Base-by-base conservation (phyloP, 2,113 vertebrate genomes). In the Cercocebus atys region DNA sequence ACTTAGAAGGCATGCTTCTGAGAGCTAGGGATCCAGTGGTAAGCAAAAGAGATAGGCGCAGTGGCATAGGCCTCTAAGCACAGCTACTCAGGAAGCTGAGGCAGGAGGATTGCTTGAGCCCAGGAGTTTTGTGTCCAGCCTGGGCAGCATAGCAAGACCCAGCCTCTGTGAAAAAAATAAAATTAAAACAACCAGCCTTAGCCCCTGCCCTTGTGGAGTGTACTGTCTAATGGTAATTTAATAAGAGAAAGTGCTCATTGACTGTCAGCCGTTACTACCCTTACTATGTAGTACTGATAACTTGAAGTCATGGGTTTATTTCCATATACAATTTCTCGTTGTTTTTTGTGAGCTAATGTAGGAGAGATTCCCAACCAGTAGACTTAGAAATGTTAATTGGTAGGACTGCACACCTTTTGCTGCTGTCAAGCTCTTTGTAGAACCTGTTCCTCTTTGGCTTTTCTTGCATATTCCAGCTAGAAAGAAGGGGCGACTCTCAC, bases 1-100 rank as follows among this genome's bases (percentile, higher is more conserved):
- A 0, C 5, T 1, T 6, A 2, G 8, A 55, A 27, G 27, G 27
- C 1, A 0, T 35, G 64, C 1, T 1, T 4, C 12, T 78, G 38
- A 38, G 47, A 35, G 52, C 61, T 66, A 23, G 18, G 32, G 25
- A 22, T 40, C 1, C 8, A 5, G 22, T 5, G 9, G 27, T 43
- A 8, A 55, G 27, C 25, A 17, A n/a, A 61, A 3, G 13, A 75
- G 47, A 79, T 47, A 16, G 43, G 14, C 4, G 2, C 2, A 9
- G 43, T 78, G 45, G 27, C 27, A 8, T 9, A 16, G 32, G 1
- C 40, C 72, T 75, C 12, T 73, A 23, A 25, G 8, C 40, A 13
- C 12, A 76, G 75, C 27, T 32, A 32, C 75, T 76, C 43, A 45
- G 43, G 43, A 47, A 43, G 27, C 43, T 32, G 43, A 78, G 43